phyloP scores from a whole-genome alignment of 2,113 vertebrate species.

The Vicugna pacos region DNA sequence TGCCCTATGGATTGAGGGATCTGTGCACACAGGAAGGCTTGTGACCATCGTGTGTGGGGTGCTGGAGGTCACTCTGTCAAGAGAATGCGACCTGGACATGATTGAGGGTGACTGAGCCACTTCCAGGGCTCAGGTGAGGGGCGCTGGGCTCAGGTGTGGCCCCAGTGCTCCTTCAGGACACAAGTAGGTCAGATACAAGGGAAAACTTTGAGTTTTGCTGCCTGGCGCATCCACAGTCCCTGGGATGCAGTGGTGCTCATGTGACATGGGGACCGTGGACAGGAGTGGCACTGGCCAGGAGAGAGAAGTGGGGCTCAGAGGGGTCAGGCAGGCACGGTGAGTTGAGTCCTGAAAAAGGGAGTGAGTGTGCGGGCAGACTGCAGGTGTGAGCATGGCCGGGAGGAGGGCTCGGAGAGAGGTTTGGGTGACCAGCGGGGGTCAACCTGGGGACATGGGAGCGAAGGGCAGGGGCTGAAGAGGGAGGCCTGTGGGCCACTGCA shows the following conservation, averaged over 20 bases:
- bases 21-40: background rate
- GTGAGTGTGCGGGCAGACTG: background rate
- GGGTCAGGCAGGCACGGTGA: background rate
- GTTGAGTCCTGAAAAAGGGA: background rate
- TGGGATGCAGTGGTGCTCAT: background rate
- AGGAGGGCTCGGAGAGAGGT: background rate
- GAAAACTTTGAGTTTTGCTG: rapidly evolving
- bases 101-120: background rate
- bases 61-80: background rate
- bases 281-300: background rate
- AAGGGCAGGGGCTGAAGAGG: background rate
- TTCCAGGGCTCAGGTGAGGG: background rate
- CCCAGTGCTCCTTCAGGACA: background rate
- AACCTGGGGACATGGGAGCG: background rate
- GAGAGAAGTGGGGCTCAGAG: background rate
- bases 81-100: background rate
- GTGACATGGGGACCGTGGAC: background rate
- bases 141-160: no score
- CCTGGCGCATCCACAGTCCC: background rate
- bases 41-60: background rate
- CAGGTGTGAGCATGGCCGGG: background rate
- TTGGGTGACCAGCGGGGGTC: background rate
- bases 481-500: background rate
- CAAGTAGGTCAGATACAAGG: background rate
- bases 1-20: no score